phyloP scores from a whole-genome alignment of 2,113 vertebrate genomes.

The human (Homo sapiens) region GRCh38 chr3:94151501-94152000 shows the following conservation, averaged over 20 bases:
- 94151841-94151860: constrained; percentile 39
- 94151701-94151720: neutral
- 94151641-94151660: neutral
- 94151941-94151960: constrained; percentile 32
- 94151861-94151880: constrained; percentile 29
- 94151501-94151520: neutral
- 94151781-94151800: neutral
- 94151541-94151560: neutral
- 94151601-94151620: neutral
- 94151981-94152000: constrained; percentile 57
- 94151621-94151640: neutral
- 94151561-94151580: neutral
- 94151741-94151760: neutral
- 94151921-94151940: constrained; percentile 57
- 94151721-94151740: neutral
- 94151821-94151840: constrained; percentile 28
- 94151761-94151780: constrained; percentile 38
- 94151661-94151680: neutral
- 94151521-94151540: constrained; percentile 32
- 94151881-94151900: constrained; percentile 46
- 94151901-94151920: constrained; percentile 41
- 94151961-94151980: constrained; percentile 45
- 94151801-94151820: neutral
- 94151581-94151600: neutral
- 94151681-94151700: neutral